Evolutionary conservation across 2,888 invertebrate genomes (phyloP).

Genomic region (Napeogenes sylphis): DNA sequence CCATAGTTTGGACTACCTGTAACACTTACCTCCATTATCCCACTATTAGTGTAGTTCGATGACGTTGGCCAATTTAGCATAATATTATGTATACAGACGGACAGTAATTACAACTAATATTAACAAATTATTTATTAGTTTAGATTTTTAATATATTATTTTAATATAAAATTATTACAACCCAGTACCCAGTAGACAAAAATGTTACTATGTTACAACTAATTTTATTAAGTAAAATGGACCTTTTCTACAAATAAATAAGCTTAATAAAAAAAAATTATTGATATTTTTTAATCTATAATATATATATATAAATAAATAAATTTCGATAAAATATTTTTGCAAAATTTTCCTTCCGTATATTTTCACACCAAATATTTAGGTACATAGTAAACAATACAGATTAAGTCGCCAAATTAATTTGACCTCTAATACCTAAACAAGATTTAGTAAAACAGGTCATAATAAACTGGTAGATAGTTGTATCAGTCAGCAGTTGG

Average conservation of each 20-base stretch:
- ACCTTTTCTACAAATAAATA: too few relatives aligned
- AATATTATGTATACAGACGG: neutral
- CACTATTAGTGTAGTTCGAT: neutral
- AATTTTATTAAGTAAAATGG: too few relatives aligned
- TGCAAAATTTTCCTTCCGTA: neutral
- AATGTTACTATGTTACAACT: too few relatives aligned
- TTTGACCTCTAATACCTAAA: slow-evolving; percentile 23
- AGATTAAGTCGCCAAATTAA: slow-evolving; percentile 27
- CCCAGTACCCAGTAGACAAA: too few relatives aligned
- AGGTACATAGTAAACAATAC: slow-evolving; percentile 29
- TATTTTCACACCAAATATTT: slow-evolving; percentile 20
- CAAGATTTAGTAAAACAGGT: slow-evolving; percentile 24
- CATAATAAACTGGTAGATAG: slow-evolving; percentile 35
- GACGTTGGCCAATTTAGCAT: neutral
- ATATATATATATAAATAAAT: too few relatives aligned
- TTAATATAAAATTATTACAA: neutral
- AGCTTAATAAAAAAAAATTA: too few relatives aligned
- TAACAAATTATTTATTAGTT: neutral
- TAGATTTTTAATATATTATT: neutral
- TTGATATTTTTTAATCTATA: too few relatives aligned
- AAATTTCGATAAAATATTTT: neutral
- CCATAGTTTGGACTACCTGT: too few relatives aligned
- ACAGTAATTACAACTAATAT: neutral
- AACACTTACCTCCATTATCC: neutral
- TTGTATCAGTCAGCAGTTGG: slow-evolving; percentile 46